Evolutionary conservation across 1,140 invertebrate species (phyloP).

Genomic region (Saccostrea glomerata): DNA sequence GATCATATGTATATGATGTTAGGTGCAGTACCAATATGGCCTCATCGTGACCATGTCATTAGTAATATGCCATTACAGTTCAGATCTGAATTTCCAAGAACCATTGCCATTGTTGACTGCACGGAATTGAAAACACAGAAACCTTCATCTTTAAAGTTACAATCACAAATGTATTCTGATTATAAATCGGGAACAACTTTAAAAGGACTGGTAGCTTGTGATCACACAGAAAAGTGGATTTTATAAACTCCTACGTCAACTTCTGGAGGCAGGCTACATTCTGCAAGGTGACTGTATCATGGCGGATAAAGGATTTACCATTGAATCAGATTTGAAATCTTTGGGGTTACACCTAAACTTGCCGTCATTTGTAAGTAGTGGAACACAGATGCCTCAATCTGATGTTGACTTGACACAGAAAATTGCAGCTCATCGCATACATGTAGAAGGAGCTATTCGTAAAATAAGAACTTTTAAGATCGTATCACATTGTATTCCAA

Average conservation of each 20-base stretch:
- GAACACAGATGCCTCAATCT: neutral
- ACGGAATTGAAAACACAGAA: conserved; percentile 43
- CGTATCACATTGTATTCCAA: neutral
- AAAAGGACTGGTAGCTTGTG: conserved; percentile 39
- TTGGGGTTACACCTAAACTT: conserved; percentile 27
- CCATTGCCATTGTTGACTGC: conserved; percentile 33
- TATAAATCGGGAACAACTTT: conserved; percentile 45
- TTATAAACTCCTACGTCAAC: conserved; percentile 3
- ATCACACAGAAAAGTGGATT: conserved; percentile 45
- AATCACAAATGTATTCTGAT: conserved; percentile 45
- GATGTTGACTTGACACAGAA: conserved; percentile 23
- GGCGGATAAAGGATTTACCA: conserved; percentile 49
- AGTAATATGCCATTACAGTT: conserved; percentile 25
- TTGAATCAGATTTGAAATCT: conserved; percentile 21
- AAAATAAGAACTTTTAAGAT: conserved; percentile 41
- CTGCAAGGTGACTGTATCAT: conserved; percentile 42
- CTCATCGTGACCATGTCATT: conserved; percentile 26
- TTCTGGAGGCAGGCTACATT: conserved; percentile 11
- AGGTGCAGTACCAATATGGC: conserved; percentile 39
- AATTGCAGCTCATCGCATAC: conserved; percentile 48
- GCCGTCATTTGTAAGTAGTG: conserved; percentile 25
- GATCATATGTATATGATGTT: conserved; percentile 34
- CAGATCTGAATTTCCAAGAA: conserved; percentile 25
- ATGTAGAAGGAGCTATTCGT: conserved; percentile 8
- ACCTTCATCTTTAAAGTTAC: conserved; percentile 22